Evolutionary conservation across 2,113 vertebrate species (phyloP), one percentile per base, ranked within the genome.

Genomic region (Gallinago media): DNA sequence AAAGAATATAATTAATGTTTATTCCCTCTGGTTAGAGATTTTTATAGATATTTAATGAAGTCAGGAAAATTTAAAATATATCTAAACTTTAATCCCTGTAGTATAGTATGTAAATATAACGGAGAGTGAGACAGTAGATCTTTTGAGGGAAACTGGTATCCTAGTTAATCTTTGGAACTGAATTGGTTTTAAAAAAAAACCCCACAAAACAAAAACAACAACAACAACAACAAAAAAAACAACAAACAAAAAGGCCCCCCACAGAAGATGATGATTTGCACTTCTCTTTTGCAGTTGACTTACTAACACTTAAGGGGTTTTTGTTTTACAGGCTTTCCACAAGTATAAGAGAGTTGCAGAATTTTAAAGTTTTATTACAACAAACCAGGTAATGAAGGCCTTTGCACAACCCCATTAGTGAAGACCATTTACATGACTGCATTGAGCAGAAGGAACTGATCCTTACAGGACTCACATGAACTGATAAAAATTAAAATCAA

Each of bases 261-360:
- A 2, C 26, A 4, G 27, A 61, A 52, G 62, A 12, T 18, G 7
- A 15, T 56, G 46, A 40, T 66, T 85, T 87, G 38, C 27, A 49
- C 11, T 58, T 88, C 15, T 71, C 15, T 81, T 74, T 49, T 3
- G 3, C 18, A 10, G 7, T 14, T 88, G 34, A 46, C 15, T 62
- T 83, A 9, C 17, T 95, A 92, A 92, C 27, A 23, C 8, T 73
- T 66, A 0, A 6, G 34, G 84, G 25, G 0, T 58, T 88, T 76
- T 92, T 96, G 40, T 95, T 70, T 95, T 89, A 6, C 95, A 99
- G 99, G 95, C 98, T 99, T 96, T 99, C 99, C 93, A 99, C 99
- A 61, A 99, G 99, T 94, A 99, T 99, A 93, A 98, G 98, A 88
- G 99, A 99, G 86, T 97, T 99, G 76, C 98, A 99, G 97, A 98